Conservation (phyloP, 2,113 vertebrate species). For the Taxidea taxus region DNA sequence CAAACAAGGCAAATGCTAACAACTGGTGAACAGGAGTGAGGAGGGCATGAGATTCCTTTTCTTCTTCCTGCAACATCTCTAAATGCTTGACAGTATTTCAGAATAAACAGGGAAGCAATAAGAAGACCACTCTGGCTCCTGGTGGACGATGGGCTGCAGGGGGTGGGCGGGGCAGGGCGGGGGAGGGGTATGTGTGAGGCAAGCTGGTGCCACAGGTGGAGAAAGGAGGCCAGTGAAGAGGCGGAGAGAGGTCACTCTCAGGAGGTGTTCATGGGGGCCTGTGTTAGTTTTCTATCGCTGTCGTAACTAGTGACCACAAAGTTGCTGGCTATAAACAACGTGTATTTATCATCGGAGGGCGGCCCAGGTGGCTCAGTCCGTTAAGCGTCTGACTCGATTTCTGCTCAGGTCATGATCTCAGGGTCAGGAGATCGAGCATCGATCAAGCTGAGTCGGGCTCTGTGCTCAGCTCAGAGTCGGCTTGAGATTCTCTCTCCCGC, state of each 20-base stretch:
- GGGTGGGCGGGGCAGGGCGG: rapidly evolving
- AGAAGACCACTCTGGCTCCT: not conserved
- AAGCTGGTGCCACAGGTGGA: no score
- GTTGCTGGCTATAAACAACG: not conserved
- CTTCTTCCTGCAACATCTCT: not conserved
- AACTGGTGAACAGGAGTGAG: rapidly evolving
- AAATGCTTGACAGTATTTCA: not conserved
- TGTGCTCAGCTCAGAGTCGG: not conserved
- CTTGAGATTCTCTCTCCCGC: not conserved
- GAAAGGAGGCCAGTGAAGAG: rapidly evolving
- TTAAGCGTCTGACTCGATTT: no score
- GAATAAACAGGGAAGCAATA: not conserved
- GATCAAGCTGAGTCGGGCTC: no score
- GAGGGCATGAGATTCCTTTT: not conserved
- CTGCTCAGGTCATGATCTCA: no score
- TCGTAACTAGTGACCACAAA: not conserved
- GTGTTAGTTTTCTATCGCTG: not conserved
- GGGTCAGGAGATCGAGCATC: no score
- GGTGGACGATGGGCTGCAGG: not conserved
- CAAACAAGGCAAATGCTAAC: rapidly evolving
- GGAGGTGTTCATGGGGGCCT: not conserved
- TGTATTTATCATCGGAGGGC: not conserved
- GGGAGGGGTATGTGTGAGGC: not conserved
- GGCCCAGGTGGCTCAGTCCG: no score
- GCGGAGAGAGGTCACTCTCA: not conserved